Conservation (phyloP, 2,113 vertebrate genomes). For the Hippocampus zosterae region DNA sequence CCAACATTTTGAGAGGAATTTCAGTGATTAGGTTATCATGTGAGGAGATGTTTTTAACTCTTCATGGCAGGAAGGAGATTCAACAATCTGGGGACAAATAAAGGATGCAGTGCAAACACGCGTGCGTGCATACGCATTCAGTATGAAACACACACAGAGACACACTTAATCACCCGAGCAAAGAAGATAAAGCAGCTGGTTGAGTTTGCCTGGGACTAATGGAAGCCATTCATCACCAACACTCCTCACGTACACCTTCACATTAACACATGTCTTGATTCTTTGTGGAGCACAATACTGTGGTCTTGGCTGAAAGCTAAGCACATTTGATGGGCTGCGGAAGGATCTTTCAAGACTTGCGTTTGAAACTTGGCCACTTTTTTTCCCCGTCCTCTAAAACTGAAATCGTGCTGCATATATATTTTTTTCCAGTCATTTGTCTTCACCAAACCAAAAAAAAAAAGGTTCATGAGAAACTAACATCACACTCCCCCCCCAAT, state of each 20-base stretch:
- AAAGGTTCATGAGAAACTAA: too few species aligned
- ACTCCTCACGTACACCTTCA: constrained; percentile 23
- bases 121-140: constrained; percentile 12
- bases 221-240: constrained; percentile 58
- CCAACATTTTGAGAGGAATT: background rate
- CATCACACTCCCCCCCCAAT: too few species aligned
- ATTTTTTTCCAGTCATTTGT: background rate
- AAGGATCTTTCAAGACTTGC: constrained; percentile 32
- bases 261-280: constrained; percentile 30
- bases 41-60: background rate
- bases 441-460: background rate
- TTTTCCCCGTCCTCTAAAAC: constrained; percentile 5
- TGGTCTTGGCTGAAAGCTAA: constrained; percentile 42
- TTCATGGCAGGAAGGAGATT: background rate
- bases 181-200: constrained; percentile 57
- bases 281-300: constrained; percentile 38
- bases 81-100: background rate
- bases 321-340: constrained; percentile 49
- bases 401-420: constrained; percentile 14
- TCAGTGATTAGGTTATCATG: background rate
- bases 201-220: constrained; percentile 56
- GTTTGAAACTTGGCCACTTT: constrained; percentile 21
- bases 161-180: constrained; percentile 39
- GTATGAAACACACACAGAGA: background rate
- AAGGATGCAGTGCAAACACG: background rate